phyloP scores from a whole-genome alignment of 2,113 vertebrate genomes.

The Microcebus tavaratra region DNA sequence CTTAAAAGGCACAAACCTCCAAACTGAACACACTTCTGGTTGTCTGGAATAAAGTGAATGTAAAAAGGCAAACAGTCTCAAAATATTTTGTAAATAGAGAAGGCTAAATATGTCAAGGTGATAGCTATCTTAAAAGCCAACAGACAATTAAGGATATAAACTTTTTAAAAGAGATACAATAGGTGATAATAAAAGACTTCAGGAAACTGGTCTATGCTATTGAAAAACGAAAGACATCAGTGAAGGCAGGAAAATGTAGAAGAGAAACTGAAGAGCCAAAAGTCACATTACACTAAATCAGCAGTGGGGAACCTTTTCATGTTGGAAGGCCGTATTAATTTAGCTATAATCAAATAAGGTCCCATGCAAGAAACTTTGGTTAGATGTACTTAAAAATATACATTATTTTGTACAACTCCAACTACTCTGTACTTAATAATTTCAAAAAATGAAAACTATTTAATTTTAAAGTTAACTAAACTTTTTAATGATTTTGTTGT shows the following conservation, averaged over 20 bases:
- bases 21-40: background rate
- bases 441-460: too few relatives aligned
- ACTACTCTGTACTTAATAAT: too few relatives aligned
- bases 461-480: too few relatives aligned
- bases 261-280: background rate
- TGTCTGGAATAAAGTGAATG: background rate
- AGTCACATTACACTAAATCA: background rate
- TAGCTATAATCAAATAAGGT: too few relatives aligned
- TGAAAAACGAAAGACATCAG: background rate
- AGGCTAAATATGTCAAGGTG: background rate
- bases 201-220: background rate
- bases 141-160: background rate
- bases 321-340: too few relatives aligned
- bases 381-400: too few relatives aligned
- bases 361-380: too few relatives aligned
- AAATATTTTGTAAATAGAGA: slow-evolving; percentile 30
- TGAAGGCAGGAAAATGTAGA: background rate
- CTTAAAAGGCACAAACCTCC: background rate
- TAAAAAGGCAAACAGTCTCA: background rate
- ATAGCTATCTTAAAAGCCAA: background rate
- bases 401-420: too few relatives aligned
- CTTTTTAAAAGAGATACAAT: background rate
- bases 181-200: background rate
- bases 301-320: too few relatives aligned
- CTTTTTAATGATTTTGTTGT: too few relatives aligned